phyloP scores from a whole-genome alignment of 2,797 vertebrate species.

The Graptemys geographica region DNA sequence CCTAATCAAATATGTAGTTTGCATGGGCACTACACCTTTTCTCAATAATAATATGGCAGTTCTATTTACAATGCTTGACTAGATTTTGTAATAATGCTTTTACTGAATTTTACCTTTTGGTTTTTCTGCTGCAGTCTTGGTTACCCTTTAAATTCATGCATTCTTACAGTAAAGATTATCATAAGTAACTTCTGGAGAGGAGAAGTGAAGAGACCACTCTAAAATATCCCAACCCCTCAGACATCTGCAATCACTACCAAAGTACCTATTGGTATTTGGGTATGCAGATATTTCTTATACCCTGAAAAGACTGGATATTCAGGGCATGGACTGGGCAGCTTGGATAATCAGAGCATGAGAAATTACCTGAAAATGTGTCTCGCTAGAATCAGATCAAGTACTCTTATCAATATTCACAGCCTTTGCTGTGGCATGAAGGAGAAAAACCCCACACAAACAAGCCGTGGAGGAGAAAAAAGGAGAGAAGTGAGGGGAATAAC shows the following conservation, averaged over 20 bases:
- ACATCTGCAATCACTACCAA: not conserved
- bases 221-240: not conserved
- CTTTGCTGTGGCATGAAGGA: slow-evolving; percentile 11
- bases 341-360: not conserved
- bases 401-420: slow-evolving; percentile 7
- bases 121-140: slow-evolving; percentile 35
- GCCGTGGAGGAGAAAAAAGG: not conserved
- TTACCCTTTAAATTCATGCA: slow-evolving; percentile 12
- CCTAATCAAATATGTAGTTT: slow-evolving; percentile 85
- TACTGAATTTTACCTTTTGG: slow-evolving; percentile 68
- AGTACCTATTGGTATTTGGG: not conserved
- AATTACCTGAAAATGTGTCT: slow-evolving; percentile 36
- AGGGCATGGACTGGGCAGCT: not conserved
- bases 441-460: slow-evolving; percentile 22
- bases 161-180: slow-evolving; percentile 34
- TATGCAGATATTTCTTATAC: not conserved
- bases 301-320: not conserved
- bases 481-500: not conserved
- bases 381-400: not conserved
- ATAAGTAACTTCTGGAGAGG: slow-evolving; percentile 12
- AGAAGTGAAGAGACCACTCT: not conserved
- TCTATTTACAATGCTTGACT: slow-evolving; percentile 80
- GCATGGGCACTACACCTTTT: slow-evolving; percentile 77
- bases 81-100: slow-evolving; percentile 70
- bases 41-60: slow-evolving; percentile 77